Evolutionary conservation across 1,140 invertebrate genomes (phyloP).

Genomic region (Lepeophtheirus salmonis): DNA sequence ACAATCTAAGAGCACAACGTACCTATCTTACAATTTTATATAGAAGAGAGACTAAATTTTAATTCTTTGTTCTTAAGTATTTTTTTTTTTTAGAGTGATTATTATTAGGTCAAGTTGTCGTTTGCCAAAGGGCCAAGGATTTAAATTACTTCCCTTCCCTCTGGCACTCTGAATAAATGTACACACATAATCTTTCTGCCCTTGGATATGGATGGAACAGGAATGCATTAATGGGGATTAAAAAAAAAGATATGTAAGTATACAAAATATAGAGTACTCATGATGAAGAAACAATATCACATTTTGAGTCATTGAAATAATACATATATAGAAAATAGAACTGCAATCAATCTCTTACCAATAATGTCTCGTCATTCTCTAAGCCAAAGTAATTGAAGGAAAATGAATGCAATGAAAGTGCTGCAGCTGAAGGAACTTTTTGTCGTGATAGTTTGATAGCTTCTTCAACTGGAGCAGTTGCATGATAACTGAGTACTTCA

Average conservation of each 20-base stretch:
- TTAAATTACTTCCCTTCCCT: background rate
- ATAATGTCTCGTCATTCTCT: slow-evolving; percentile 62
- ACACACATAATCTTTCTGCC: background rate
- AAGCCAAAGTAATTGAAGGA: slow-evolving; percentile 68
- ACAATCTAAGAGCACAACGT: too few species aligned
- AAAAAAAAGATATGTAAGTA: background rate
- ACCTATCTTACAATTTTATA: too few species aligned
- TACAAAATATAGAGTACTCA: background rate
- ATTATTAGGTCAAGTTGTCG: background rate
- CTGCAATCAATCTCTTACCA: slow-evolving; percentile 30
- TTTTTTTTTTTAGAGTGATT: background rate
- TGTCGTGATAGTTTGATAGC: slow-evolving; percentile 40
- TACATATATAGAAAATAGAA: background rate
- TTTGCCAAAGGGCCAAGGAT: background rate
- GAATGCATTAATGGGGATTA: background rate
- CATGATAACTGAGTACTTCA: slow-evolving; percentile 88
- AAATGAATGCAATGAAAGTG: slow-evolving; percentile 60
- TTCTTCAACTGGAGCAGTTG: slow-evolving; percentile 71
- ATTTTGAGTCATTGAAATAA: background rate
- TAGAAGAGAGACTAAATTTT: too few species aligned
- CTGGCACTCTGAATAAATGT: background rate
- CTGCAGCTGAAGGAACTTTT: slow-evolving; percentile 33
- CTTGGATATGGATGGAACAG: background rate
- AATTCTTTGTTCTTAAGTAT: too few species aligned
- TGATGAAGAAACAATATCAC: background rate